Conservation (phyloP, 92 coral and sea anemone species). For the Palythoa heliodiscus region DNA sequence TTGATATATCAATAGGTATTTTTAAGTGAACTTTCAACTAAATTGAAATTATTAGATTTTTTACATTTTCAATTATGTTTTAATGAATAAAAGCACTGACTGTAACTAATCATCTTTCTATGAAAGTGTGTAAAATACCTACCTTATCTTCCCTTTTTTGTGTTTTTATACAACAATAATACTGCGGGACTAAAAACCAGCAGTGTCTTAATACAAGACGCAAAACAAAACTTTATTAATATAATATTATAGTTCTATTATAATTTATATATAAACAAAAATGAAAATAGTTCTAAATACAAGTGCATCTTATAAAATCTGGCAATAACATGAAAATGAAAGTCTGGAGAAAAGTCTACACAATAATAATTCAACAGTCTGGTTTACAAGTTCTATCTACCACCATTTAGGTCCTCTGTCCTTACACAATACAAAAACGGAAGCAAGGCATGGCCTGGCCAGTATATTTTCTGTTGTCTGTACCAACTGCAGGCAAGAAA, state of each 20-base stretch:
- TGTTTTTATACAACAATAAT: background rate
- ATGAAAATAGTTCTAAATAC: background rate
- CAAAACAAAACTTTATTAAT: background rate
- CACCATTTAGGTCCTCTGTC: conserved; percentile 16
- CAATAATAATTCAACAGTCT: background rate
- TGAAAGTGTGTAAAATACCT: background rate
- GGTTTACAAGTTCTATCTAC: background rate
- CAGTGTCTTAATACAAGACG: background rate
- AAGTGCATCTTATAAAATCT: background rate
- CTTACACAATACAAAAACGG: background rate
- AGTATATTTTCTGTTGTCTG: conserved; percentile 26
- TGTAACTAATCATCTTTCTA: background rate
- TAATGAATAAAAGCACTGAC: too few species aligned
- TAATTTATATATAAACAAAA: background rate
- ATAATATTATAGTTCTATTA: background rate
- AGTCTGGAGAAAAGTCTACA: background rate
- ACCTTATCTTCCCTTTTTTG: background rate
- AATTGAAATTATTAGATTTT: too few species aligned
- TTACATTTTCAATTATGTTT: too few species aligned
- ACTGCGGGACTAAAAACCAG: background rate
- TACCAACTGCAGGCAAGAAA: background rate
- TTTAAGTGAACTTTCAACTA: too few species aligned
- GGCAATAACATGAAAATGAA: background rate
- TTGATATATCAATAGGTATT: too few species aligned
- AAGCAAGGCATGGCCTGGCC: conserved; percentile 7